A percentile compares a stretch with the other conserved stretches of the same genome.
These are phyloP conservation scores for Saccopteryx bilineata DNA, from an alignment of 2,113 vertebrate genomes.

Conservation along the genomic window DNA sequence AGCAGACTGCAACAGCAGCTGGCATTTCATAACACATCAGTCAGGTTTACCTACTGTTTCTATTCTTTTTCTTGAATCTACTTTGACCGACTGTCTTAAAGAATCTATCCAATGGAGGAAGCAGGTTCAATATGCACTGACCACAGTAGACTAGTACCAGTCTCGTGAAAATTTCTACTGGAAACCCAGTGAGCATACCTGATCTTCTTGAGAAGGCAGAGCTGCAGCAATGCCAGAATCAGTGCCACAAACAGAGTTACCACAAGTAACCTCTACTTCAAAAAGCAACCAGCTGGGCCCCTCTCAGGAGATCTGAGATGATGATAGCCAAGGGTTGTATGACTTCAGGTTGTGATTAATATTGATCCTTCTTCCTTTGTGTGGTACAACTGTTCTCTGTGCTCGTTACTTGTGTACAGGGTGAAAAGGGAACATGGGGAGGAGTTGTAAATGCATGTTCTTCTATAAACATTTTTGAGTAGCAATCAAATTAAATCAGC, in stretches of 20 bases:
- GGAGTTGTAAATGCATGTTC: background rate
- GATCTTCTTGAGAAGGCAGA: background rate
- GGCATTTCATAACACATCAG: background rate
- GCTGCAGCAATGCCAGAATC: background rate
- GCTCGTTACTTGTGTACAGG: background rate
- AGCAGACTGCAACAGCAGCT: background rate
- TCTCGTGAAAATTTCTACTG: background rate
- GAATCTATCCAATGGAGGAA: background rate
- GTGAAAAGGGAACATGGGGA: background rate
- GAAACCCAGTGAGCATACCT: background rate
- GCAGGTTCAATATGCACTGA: background rate
- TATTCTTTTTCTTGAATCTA: constrained; percentile 9
- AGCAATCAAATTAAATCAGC: constrained; percentile 53
- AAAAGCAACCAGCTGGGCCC: constrained; percentile 22
- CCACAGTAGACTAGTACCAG: background rate
- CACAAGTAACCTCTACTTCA: constrained; percentile 42
- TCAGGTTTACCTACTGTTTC: background rate
- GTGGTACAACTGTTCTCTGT: background rate
- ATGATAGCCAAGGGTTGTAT: constrained; percentile 26
- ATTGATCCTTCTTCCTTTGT: constrained; percentile 40
- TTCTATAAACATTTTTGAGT: constrained; percentile 41
- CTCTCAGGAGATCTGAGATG: constrained; percentile 38
- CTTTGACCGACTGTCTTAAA: background rate
- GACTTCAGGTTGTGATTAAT: constrained; percentile 35
- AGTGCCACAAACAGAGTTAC: background rate